Percentiles rank a stretch among this genome's conserved stretches.
Conservation (phyloP, 2,113 vertebrate genomes). For the Dipodomys ordii region DNA sequence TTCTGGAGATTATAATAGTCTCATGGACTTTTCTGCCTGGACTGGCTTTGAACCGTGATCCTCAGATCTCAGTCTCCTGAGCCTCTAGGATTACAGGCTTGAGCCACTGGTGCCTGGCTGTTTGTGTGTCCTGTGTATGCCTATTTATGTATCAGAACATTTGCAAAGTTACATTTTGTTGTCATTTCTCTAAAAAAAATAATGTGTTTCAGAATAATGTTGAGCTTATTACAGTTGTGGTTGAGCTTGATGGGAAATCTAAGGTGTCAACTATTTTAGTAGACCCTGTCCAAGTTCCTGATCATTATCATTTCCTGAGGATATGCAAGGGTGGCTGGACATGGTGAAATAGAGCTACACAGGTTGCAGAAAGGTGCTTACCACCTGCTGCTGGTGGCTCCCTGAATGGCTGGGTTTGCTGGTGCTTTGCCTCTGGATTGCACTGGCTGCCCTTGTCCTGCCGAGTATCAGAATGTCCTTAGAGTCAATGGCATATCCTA, state of each 20-base stretch:
- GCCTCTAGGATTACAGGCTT: too few species aligned
- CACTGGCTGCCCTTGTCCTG: not conserved
- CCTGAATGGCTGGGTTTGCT: not conserved
- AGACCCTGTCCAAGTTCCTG: not conserved
- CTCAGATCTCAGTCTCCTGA: not conserved
- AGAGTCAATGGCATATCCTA: not conserved
- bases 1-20: too few species aligned
- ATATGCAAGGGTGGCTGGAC: not conserved
- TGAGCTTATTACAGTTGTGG: not conserved
- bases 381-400: not conserved
- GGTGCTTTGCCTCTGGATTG: not conserved
- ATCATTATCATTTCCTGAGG: not conserved
- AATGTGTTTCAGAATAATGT: not conserved
- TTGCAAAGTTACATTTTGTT: not conserved
- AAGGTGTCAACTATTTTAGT: not conserved
- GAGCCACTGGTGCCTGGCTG: too few species aligned
- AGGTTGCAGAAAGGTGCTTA: not conserved
- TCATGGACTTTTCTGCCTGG: too few species aligned
- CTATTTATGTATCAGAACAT: not conserved
- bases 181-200: constrained; percentile 5
- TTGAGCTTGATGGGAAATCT: not conserved
- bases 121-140: too few species aligned
- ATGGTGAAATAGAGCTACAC: fast-evolving
- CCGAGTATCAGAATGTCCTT: not conserved
- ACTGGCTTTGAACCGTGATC: too few species aligned